Evolutionary conservation across 2,888 invertebrate genomes (phyloP).

Genomic region (Pediacus dermestoides): DNA sequence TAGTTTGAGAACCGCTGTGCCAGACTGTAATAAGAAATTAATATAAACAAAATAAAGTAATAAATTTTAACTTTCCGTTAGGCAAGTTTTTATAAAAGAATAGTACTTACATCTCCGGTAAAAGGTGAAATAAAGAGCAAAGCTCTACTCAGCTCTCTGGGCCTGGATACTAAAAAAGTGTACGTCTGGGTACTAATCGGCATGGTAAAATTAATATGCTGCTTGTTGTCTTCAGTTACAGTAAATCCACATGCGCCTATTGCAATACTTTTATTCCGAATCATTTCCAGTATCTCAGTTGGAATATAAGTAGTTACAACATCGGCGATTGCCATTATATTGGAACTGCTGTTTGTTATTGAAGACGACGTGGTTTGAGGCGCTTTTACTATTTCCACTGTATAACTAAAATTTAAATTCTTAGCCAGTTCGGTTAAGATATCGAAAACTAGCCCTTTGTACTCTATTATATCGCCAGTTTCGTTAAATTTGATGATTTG

Average conservation of each 20-base stretch:
- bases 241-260: slow-evolving; percentile 62
- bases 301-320: slow-evolving; percentile 40
- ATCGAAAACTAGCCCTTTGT: slow-evolving; percentile 74
- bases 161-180: slow-evolving; percentile 73
- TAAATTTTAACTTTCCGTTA: too few relatives aligned
- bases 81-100: too few relatives aligned
- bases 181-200: slow-evolving; percentile 77
- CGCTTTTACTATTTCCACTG: slow-evolving; percentile 38
- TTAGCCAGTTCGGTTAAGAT: slow-evolving; percentile 71
- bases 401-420: slow-evolving; percentile 77
- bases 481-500: slow-evolving; percentile 65
- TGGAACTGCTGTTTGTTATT: slow-evolving; percentile 7
- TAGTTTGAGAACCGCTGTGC: too few relatives aligned
- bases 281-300: slow-evolving; percentile 51
- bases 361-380: slow-evolving; percentile 7
- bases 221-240: slow-evolving; percentile 52
- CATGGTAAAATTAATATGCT: slow-evolving; percentile 69
- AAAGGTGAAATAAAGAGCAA: slow-evolving; percentile 83
- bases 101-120: slow-evolving; percentile 61
- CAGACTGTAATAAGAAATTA: too few relatives aligned
- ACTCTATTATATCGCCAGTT: slow-evolving; percentile 56
- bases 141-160: slow-evolving; percentile 76
- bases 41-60: too few relatives aligned
- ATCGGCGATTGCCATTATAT: slow-evolving; percentile 29
- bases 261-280: slow-evolving; percentile 53